A percentile compares a stretch with the other conserved stretches of the same genome.
phyloP scores from a whole-genome alignment of 2,888 invertebrate species.

The Gisinianus flammeolus region DNA sequence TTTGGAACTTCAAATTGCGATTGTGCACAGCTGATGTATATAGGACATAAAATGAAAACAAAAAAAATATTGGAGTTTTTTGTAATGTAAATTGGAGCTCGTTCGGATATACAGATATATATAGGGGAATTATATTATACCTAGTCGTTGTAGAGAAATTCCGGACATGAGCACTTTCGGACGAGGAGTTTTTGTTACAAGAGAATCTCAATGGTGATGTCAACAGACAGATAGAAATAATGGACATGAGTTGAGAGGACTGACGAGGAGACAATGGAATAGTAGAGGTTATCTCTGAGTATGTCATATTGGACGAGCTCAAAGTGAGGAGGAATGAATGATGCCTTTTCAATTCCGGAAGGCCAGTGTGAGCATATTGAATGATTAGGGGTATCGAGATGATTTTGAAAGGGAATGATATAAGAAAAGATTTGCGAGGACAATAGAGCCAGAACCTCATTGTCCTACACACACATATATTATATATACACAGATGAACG shows the following conservation, averaged over 20 bases:
- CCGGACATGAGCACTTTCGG: no score
- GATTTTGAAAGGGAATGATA: constrained; percentile 52
- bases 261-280: constrained; percentile 38
- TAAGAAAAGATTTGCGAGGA: constrained; percentile 47
- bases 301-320: constrained; percentile 34
- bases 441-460: constrained; percentile 37
- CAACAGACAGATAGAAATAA: constrained; percentile 32
- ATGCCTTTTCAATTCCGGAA: constrained; percentile 56
- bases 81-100: no score
- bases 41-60: no score
- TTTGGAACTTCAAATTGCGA: no score
- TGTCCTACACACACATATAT: neutral
- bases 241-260: constrained; percentile 33
- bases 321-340: constrained; percentile 29
- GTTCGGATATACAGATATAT: no score
- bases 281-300: constrained; percentile 39
- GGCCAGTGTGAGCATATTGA: constrained; percentile 52
- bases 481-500: neutral
- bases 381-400: constrained; percentile 58
- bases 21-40: no score
- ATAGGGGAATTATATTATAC: no score
- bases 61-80: no score
- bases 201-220: constrained; percentile 37
- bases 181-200: no score
- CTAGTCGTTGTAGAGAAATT: no score